These are phyloP conservation scores for Anhinga anhinga DNA, from an alignment of 2,113 vertebrate species.

Conservation along the genomic window DNA sequence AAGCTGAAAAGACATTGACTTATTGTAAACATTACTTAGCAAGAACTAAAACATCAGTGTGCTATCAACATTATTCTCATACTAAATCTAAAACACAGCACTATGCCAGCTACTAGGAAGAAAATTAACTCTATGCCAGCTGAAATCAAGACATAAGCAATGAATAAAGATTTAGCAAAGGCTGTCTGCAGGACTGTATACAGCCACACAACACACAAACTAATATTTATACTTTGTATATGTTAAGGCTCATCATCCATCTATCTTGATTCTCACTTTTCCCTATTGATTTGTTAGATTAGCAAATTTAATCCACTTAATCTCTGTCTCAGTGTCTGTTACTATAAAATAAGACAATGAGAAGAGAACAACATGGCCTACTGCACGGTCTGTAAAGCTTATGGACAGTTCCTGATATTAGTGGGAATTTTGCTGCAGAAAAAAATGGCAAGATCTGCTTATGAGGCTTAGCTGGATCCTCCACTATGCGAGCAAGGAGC, in stretches of 20 bases:
- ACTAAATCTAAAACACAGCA: too few species aligned
- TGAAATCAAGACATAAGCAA: neutral
- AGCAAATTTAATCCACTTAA: neutral
- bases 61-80: too few species aligned
- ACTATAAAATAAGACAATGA: neutral
- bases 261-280: neutral
- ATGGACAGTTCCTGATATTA: neutral
- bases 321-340: neutral
- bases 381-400: neutral
- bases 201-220: neutral
- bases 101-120: too few species aligned
- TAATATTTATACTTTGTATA: neutral
- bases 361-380: neutral
- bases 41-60: too few species aligned
- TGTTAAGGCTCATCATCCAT: neutral
- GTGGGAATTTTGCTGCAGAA: neutral
- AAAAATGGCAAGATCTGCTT: neutral
- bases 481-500: neutral
- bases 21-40: too few species aligned
- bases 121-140: too few species aligned
- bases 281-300: neutral
- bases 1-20: too few species aligned
- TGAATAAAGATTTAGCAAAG: conserved; percentile 45
- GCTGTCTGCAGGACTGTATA: neutral
- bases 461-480: neutral